Conservation (phyloP, 2,113 vertebrate genomes). For the Petrocephalus zakoni region DNA sequence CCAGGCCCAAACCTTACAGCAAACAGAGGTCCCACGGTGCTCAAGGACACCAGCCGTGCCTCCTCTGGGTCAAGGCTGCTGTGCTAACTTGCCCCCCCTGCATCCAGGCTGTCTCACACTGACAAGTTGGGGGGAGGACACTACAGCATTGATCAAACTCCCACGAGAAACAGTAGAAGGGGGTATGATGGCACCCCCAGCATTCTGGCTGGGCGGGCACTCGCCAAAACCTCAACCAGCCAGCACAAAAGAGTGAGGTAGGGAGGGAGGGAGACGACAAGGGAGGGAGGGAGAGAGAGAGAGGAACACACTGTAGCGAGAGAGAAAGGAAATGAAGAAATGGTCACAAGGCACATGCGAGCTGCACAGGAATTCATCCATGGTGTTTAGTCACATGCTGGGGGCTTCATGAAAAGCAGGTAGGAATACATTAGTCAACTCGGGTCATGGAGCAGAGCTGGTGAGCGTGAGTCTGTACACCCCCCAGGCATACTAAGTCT, state of each 20-base stretch:
- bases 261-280: not conserved
- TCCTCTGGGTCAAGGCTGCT: not conserved
- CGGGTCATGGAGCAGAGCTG: not conserved
- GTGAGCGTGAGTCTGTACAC: not conserved
- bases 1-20: constrained; percentile 26
- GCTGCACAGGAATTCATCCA: constrained; percentile 47
- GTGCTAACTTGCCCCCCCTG: not conserved
- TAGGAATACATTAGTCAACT: constrained; percentile 32
- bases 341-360: constrained; percentile 51
- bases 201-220: constrained; percentile 27
- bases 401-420: constrained; percentile 56
- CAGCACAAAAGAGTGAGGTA: constrained; percentile 7
- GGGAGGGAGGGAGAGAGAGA: constrained; percentile 29
- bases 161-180: constrained; percentile 20
- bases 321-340: constrained; percentile 69
- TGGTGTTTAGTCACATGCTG: constrained; percentile 56
- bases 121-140: constrained; percentile 10
- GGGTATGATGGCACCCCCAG: constrained; percentile 30
- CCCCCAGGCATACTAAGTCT: not conserved
- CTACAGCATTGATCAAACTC: constrained; percentile 47
- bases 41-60: constrained; percentile 30
- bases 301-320: constrained; percentile 38
- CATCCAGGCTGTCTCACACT: constrained; percentile 18
- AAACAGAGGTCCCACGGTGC: constrained; percentile 37
- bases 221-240: constrained; percentile 25